Base-by-base conservation (phyloP, 1,140 invertebrate species). In the Drosophila miranda region DNA sequence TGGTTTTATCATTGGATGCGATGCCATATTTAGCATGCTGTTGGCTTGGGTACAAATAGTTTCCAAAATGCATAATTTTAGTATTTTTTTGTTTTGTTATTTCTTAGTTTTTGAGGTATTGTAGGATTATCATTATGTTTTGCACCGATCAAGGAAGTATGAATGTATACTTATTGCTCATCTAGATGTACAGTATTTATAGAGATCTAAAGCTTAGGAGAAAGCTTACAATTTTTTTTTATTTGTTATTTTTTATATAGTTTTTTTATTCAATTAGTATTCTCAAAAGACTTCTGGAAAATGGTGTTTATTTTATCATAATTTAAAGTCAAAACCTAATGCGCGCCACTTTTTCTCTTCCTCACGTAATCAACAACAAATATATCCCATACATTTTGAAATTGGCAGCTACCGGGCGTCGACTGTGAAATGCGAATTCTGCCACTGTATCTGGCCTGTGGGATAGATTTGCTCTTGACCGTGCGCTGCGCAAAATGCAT, bases 401-500 rank as follows among this genome's bases (percentile, higher is more conserved):
- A 63, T 68, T 67, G 42, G 66, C 77, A 89, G 87, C 58, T 88
- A 52, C 74, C 87, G 54, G 75, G 75, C 68, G 51, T 78, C 62
- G 71, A 90, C 56, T 81, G 74, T 60, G 90, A 91, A 66, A 53
- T 72, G 16, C 78, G 86, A 56, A 68, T 50, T 50, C 23, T 90
- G 70, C 87, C 90, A 41, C 68, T 91, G 67, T 91, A 79, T 81
- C 61, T 89, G 73, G 90, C 89, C 60, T 80, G 78, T 52, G 77
- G 81, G 64, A 60, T 91, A 55, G 80, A 90, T 78, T 67, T 87
- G 67, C 62, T 87, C 53, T 72, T 91, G 78, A 61, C 78, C 30
- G 59, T 86, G 52, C 86, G 86, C 61, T 90, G 90, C 69, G 50
- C 75, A 7, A 87, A 93, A 82, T 94, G 96, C 90, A 97, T 98